These are phyloP conservation scores for Epizoanthus stellaris DNA, from an alignment of 92 coral and sea anemone genomes.

Conservation along the genomic window DNA sequence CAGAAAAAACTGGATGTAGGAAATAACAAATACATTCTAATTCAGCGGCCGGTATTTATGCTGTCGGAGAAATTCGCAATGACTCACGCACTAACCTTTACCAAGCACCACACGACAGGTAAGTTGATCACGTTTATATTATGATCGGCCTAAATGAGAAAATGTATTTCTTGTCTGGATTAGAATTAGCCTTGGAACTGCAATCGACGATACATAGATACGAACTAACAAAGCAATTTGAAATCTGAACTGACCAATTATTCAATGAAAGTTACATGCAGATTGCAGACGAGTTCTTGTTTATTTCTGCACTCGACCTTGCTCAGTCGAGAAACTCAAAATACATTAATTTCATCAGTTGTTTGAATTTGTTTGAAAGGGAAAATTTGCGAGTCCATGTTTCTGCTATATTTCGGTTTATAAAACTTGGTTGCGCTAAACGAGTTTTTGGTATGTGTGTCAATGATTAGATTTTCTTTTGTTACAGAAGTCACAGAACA, in stretches of 20 bases:
- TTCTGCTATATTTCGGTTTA: too few relatives aligned
- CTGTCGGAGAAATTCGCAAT: constrained; percentile 98
- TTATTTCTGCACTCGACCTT: too few relatives aligned
- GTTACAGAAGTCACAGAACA: background rate
- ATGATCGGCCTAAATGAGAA: background rate
- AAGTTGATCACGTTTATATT: background rate
- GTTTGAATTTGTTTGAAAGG: too few relatives aligned
- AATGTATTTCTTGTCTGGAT: background rate
- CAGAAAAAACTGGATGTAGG: constrained; percentile 96
- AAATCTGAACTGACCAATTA: too few relatives aligned
- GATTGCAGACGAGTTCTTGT: too few relatives aligned
- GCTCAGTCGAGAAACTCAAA: too few relatives aligned
- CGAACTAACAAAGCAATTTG: too few relatives aligned
- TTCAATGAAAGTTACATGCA: too few relatives aligned
- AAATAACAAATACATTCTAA: constrained; percentile 81
- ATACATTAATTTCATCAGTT: too few relatives aligned
- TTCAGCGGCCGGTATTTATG: constrained; percentile 95
- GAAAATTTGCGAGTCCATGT: too few relatives aligned
- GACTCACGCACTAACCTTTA: constrained; percentile 87
- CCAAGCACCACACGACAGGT: constrained; percentile 98
- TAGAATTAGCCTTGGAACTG: background rate
- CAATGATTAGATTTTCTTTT: background rate
- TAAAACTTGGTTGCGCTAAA: too few relatives aligned
- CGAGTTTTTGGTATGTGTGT: background rate
- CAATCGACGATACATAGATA: too few relatives aligned